Percentiles rank a stretch among this genome's conserved stretches.
Evolutionary conservation across 2,113 vertebrate genomes (phyloP).

Genomic region (Sorex fumeus): DNA sequence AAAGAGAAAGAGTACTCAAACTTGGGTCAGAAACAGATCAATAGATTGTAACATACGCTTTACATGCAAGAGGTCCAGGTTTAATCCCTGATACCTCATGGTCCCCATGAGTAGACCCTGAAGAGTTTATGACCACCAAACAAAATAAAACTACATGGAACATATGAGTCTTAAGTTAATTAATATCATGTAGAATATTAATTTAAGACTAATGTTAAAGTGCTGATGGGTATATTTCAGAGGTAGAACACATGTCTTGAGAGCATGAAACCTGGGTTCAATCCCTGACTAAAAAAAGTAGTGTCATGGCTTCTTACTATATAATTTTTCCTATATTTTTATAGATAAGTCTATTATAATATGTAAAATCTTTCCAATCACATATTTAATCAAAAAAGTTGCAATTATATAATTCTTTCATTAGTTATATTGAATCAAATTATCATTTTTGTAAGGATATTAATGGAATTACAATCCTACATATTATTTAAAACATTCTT

Average conservation of each 20-base stretch:
- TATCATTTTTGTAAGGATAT: background rate
- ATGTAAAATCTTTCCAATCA: background rate
- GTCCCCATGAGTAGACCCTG: too few relatives aligned
- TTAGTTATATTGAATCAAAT: slow-evolving; percentile 42
- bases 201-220: background rate
- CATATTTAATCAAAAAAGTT: background rate
- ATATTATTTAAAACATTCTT: slow-evolving; percentile 11
- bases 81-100: too few relatives aligned
- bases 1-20: background rate
- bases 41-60: too few relatives aligned
- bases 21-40: too few relatives aligned
- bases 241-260: too few relatives aligned
- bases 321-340: background rate
- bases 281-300: background rate
- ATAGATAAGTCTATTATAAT: background rate
- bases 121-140: too few relatives aligned
- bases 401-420: background rate
- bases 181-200: background rate
- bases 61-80: too few relatives aligned
- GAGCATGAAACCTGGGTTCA: too few relatives aligned
- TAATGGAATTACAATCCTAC: background rate
- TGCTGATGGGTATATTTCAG: too few relatives aligned
- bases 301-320: background rate
- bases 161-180: background rate
- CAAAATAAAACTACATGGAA: too few relatives aligned